Evolutionary conservation across 2,888 invertebrate genomes (phyloP).

Genomic region (Cyclophora punctaria): DNA sequence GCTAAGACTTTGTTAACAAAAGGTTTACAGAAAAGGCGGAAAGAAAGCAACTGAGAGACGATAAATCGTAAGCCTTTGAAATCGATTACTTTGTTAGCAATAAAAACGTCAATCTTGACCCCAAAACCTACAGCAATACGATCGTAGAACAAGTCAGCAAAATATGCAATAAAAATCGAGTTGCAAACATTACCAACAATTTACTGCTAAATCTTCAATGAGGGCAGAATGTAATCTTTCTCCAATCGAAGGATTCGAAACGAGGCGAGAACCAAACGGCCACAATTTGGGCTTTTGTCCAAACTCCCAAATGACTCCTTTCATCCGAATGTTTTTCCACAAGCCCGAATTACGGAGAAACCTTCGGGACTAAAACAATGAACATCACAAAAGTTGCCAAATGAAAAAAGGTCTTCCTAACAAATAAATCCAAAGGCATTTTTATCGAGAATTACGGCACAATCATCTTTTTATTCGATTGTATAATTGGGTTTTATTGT

Average conservation of each 20-base stretch:
- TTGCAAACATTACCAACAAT: slow-evolving; percentile 15
- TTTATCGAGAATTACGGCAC: slow-evolving; percentile 7
- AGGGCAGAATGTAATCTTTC: slow-evolving; percentile 17
- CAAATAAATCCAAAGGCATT: slow-evolving; percentile 2
- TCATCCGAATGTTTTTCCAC: slow-evolving; percentile 28
- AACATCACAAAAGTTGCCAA: slow-evolving; percentile 4
- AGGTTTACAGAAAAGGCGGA: too few species aligned
- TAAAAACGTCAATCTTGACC: neutral
- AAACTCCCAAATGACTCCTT: slow-evolving; percentile 20
- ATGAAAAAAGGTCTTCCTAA: neutral
- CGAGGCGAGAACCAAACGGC: slow-evolving; percentile 20
- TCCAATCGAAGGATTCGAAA: slow-evolving; percentile 7
- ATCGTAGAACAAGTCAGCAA: neutral
- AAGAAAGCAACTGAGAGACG: too few species aligned
- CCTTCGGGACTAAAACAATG: slow-evolving; percentile 21
- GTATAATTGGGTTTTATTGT: slow-evolving; percentile 22
- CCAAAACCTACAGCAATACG: neutral
- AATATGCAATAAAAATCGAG: slow-evolving; percentile 3
- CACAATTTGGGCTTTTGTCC: slow-evolving; percentile 32
- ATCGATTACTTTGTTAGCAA: too few species aligned
- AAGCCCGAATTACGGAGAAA: slow-evolving; percentile 3
- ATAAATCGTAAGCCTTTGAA: too few species aligned
- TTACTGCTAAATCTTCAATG: slow-evolving; percentile 16
- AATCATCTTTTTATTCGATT: slow-evolving; percentile 15
- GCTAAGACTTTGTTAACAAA: too few species aligned